Conservation (phyloP, 2,888 invertebrate genomes). For the Melitaea athalia region DNA sequence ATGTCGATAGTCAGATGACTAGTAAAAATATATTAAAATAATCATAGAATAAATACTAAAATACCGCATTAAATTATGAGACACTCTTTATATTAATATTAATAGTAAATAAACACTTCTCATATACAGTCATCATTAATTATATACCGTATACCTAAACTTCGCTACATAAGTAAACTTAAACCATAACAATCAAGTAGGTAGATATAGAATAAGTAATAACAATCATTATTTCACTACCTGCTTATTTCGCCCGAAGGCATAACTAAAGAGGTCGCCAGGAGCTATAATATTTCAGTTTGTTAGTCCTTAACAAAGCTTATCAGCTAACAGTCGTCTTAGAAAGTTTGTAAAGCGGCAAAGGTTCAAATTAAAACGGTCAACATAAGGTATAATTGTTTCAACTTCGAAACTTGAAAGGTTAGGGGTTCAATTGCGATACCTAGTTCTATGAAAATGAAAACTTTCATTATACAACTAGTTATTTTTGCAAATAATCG, state of each 20-base stretch:
- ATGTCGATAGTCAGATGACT: no score
- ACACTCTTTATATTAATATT: no score
- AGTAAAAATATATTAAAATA: no score
- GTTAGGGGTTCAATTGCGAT: not conserved
- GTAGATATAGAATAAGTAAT: not conserved
- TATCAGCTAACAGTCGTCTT: slow-evolving; percentile 16
- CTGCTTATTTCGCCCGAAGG: slow-evolving; percentile 1
- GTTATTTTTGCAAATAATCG: not conserved
- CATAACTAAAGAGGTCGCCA: not conserved
- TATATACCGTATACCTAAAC: not conserved
- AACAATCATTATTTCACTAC: not conserved
- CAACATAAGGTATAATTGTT: slow-evolving; percentile 23
- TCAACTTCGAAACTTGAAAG: slow-evolving; percentile 10
- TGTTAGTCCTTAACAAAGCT: slow-evolving; percentile 17
- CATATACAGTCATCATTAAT: not conserved
- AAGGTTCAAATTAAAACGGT: slow-evolving; percentile 21
- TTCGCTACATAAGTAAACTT: not conserved
- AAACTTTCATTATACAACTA: not conserved
- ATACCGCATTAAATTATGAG: no score
- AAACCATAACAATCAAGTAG: not conserved
- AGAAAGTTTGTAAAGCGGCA: slow-evolving; percentile 10
- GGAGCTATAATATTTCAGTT: slow-evolving; percentile 2
- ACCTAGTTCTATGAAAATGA: not conserved
- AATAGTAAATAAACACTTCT: not conserved
- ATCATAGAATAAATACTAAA: no score